Evolutionary conservation across 1,140 invertebrate species (phyloP).

Genomic region (Drosophila littoralis): DNA sequence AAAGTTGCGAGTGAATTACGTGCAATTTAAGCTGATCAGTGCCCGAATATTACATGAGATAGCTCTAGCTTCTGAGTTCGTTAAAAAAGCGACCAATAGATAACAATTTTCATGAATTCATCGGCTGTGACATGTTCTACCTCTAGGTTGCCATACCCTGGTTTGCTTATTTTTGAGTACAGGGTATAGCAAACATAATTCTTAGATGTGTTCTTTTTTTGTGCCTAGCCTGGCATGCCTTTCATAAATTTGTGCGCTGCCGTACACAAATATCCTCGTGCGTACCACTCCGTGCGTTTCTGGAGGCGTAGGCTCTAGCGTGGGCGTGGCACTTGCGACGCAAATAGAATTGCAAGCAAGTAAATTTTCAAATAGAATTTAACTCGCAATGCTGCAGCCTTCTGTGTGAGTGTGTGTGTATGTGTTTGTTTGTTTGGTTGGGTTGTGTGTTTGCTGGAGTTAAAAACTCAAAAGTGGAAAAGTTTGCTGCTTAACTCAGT

Average conservation of each 20-base stretch:
- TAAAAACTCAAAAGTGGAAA: conserved; percentile 59
- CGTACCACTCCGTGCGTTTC: neutral
- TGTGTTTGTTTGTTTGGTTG: conserved; percentile 6
- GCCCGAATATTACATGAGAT: no score
- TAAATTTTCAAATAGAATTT: conserved; percentile 76
- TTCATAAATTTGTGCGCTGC: conserved; percentile 23
- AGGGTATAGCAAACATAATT: conserved; percentile 18
- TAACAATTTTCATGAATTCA: no score
- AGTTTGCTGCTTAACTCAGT: conserved; percentile 58
- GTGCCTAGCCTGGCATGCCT: neutral
- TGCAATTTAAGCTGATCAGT: no score
- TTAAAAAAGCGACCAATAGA: no score
- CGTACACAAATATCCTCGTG: conserved; percentile 8
- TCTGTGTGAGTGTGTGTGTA: conserved; percentile 6
- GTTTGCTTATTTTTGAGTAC: neutral
- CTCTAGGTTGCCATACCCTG: neutral
- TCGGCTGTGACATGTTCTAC: neutral
- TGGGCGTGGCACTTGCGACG: conserved; percentile 36
- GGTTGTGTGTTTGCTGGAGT: conserved; percentile 25
- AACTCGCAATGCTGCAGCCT: conserved; percentile 60
- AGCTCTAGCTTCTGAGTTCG: no score
- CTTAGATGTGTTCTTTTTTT: conserved; percentile 13
- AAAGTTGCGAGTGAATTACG: no score
- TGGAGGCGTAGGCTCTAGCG: neutral
- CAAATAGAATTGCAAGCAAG: conserved; percentile 77